A percentile compares a stretch with the other conserved stretches of the same genome.
These are phyloP conservation scores for Gallirallus australis DNA, from an alignment of 2,797 vertebrate species.

Conservation along the genomic window DNA sequence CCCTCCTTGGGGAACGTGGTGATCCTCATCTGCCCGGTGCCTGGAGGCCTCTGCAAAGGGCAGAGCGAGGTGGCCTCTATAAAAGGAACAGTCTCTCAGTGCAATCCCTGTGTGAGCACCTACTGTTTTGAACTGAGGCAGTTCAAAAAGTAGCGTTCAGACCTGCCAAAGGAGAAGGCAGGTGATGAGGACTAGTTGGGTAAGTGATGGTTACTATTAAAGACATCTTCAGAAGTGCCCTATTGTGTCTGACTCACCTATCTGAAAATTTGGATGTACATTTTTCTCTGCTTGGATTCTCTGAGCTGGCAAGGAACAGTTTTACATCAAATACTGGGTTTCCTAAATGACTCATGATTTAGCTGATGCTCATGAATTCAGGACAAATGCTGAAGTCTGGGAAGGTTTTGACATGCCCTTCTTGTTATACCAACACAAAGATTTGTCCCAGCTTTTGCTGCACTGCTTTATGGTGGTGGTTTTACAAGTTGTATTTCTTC, in stretches of 20 bases:
- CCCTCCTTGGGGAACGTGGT: not conserved
- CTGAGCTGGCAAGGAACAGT: not conserved
- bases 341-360: not conserved
- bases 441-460: not conserved
- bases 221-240: not conserved
- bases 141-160: not conserved
- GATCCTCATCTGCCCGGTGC: not conserved
- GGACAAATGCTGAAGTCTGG: not conserved
- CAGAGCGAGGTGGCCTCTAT: not conserved
- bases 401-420: not conserved
- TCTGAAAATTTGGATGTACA: not conserved
- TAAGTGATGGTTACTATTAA: not conserved
- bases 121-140: not conserved
- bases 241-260: not conserved
- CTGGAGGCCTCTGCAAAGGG: not conserved
- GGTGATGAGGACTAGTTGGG: not conserved
- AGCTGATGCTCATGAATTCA: not conserved
- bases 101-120: not conserved
- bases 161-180: not conserved
- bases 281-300: not conserved
- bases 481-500: slow-evolving; percentile 12
- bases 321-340: not conserved
- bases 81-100: not conserved
- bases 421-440: not conserved
- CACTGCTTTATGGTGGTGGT: not conserved